Base-by-base conservation (phyloP, 2,113 vertebrate species). In the Toxotes chatareus region DNA sequence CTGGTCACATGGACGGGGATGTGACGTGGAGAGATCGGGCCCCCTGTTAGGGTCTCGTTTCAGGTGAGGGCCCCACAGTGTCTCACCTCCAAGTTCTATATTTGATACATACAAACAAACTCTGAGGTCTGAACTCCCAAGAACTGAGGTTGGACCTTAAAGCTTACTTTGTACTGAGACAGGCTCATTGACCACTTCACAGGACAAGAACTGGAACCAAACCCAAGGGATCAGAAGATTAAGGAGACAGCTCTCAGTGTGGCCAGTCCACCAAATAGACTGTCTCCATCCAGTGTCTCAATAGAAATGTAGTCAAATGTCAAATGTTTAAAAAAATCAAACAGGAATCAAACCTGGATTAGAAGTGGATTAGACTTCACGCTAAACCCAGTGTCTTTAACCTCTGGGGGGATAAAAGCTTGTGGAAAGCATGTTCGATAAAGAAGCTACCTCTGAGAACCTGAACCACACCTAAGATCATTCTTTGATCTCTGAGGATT, bases 1-100 rank as follows among this genome's bases (percentile, higher is more conserved):
- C 74, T 42, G 27, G 23, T 44, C 36, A 47, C 73, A 75, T 74
- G 63, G 67, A 44, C 53, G 69, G 62, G 62, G 63, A 71, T 74
- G 51, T 19, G 51, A 76, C 44, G 65, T 72, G 61, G 56, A 34
- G 17, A 27, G 19, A 44, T n/a, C 1, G 53, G 27, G 27, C 27
- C 27, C 27, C 46, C 80, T 4, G 0, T 42, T 4, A 8, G 13
- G 38, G 31, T 27, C 4, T 4, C 2, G 42, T 74, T 70, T 70
- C 40, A 73, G 23, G 47, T 61, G 60, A 38, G 40, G 21, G 69
- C 61, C 32, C 27, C 27, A 27, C 27, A 27, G 27, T 27, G 27
- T 27, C 27, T 27, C 27, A 27, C 27, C 27, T 27, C 27, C 27
- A 27, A 27, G 27, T 27, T 27, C 27, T 27, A 27, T 27, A 27